Evolutionary conservation across 2,797 vertebrate genomes (phyloP).

Genomic region (Pterois miles): DNA sequence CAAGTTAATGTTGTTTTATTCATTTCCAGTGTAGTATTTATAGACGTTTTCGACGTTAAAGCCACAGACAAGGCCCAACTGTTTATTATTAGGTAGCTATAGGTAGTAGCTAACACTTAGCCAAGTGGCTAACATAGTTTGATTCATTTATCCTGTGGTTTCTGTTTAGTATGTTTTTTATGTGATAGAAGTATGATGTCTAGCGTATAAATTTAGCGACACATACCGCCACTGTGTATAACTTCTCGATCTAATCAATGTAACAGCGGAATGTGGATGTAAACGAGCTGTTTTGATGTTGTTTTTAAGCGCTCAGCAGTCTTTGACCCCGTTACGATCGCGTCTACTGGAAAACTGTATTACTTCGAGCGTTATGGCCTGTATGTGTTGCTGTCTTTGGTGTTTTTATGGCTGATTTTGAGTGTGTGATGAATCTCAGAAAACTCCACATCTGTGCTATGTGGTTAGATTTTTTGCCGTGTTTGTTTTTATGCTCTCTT

Average conservation of each 20-base stretch:
- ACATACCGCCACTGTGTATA: too few relatives aligned
- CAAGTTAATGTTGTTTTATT: not conserved
- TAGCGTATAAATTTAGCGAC: not conserved
- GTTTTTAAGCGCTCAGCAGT: not conserved
- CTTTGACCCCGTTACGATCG: not conserved
- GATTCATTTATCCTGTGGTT: not conserved
- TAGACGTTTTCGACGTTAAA: not conserved
- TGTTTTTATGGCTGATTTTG: not conserved
- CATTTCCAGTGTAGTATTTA: fast-evolving
- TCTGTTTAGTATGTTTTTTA: not conserved
- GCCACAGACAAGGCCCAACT: too few relatives aligned
- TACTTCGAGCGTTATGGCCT: too few relatives aligned
- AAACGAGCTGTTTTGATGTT: not conserved
- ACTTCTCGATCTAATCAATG: not conserved
- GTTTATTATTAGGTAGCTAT: not conserved
- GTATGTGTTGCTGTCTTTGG: not conserved
- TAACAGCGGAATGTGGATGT: not conserved
- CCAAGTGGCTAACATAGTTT: not conserved
- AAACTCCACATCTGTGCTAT: not conserved
- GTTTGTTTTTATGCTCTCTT: not conserved
- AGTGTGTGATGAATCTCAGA: not conserved
- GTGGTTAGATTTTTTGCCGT: not conserved
- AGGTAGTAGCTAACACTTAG: not conserved
- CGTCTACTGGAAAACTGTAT: not conserved
- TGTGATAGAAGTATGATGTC: not conserved